phyloP scores from a whole-genome alignment of 2,888 invertebrate species.

The Erynnis tages region DNA sequence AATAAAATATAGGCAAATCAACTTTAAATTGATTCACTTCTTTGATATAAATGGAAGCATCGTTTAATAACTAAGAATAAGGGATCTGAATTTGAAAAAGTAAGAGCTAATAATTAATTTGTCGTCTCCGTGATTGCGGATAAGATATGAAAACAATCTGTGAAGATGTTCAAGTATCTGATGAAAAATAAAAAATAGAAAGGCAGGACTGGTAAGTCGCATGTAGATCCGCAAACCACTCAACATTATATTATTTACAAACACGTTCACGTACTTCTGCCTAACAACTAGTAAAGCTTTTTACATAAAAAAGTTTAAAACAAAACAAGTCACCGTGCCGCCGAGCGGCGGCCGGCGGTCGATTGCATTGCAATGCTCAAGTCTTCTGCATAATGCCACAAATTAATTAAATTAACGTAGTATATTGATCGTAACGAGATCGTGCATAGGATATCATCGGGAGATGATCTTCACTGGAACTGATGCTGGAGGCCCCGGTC shows the following conservation, averaged over 20 bases:
- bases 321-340: conserved; percentile 60
- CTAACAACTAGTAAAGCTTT: conserved; percentile 79
- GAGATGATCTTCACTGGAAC: conserved; percentile 72
- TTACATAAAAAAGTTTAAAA: conserved; percentile 67
- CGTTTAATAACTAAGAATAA: conserved; percentile 73
- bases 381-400: conserved; percentile 78
- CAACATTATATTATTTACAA: conserved; percentile 71
- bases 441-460: conserved; percentile 76
- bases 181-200: conserved; percentile 19
- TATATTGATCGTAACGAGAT: conserved; percentile 80
- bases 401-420: conserved; percentile 66
- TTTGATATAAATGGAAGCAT: conserved; percentile 82
- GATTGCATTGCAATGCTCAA: conserved; percentile 76
- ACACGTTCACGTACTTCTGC: conserved; percentile 65
- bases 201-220: conserved; percentile 30
- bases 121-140: conserved; percentile 29
- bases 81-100: conserved; percentile 48
- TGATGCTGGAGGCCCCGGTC: conserved; percentile 46
- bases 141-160: conserved; percentile 30
- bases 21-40: conserved; percentile 76
- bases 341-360: conserved; percentile 39
- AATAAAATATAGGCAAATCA: conserved; percentile 69
- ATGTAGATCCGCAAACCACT: conserved; percentile 54
- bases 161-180: conserved; percentile 21
- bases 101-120: conserved; percentile 35